phyloP scores from a whole-genome alignment of 2,113 vertebrate genomes.

The Ceyx margarethae region DNA sequence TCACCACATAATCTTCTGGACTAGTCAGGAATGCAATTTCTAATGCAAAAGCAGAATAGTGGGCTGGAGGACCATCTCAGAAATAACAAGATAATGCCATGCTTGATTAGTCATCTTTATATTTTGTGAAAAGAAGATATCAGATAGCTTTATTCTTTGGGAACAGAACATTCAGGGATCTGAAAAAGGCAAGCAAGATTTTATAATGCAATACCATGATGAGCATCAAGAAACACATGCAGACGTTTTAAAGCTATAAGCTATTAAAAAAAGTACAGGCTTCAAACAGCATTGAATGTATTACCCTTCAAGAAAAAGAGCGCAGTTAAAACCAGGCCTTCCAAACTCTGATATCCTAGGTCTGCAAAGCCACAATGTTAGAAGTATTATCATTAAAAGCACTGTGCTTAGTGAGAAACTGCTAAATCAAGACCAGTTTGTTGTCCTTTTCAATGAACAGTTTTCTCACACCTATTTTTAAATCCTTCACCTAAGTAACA shows the following conservation, averaged over 20 bases:
- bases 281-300: accelerated
- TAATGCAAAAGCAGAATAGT: background rate
- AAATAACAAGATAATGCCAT: background rate
- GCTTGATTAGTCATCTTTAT: background rate
- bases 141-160: background rate
- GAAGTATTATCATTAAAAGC: background rate
- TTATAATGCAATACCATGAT: background rate
- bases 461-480: background rate
- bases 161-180: background rate
- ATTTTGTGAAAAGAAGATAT: background rate
- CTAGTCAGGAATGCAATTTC: background rate
- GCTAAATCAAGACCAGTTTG: background rate
- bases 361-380: background rate
- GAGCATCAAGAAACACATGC: background rate
- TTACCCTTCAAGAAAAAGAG: background rate
- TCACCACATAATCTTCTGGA: background rate
- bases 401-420: background rate
- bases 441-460: background rate
- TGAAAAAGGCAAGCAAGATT: background rate
- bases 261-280: background rate
- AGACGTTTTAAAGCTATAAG: background rate
- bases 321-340: background rate
- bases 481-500: background rate
- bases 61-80: background rate
- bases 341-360: background rate